Percentiles rank a stretch among this genome's conserved stretches.
Conservation (phyloP, 2,888 invertebrate species). For the Tigriopus californicus region DNA sequence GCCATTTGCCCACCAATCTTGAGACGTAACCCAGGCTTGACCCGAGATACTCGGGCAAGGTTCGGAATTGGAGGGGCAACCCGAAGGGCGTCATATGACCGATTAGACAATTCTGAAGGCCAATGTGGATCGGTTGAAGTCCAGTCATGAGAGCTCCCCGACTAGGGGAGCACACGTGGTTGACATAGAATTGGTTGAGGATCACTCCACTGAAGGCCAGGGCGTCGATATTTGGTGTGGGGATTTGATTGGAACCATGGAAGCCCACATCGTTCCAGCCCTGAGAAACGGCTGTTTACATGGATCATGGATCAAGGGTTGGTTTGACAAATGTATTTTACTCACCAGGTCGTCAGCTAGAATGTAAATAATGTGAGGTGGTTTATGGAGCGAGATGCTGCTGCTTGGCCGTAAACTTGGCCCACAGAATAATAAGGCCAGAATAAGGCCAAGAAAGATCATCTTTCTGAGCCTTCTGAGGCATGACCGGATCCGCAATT, state of each 20-base stretch:
- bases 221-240: slow-evolving; percentile 76
- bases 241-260: slow-evolving; percentile 71
- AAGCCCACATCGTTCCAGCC: slow-evolving; percentile 84
- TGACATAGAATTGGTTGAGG: slow-evolving; percentile 66
- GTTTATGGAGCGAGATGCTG: not conserved
- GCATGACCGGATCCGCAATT: too few relatives aligned
- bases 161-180: slow-evolving; percentile 74
- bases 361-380: slow-evolving; percentile 58
- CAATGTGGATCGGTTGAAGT: not conserved
- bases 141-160: slow-evolving; percentile 74
- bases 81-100: slow-evolving; percentile 51
- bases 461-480: too few relatives aligned
- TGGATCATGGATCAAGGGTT: slow-evolving; percentile 6
- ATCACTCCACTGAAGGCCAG: slow-evolving; percentile 62
- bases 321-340: not conserved
- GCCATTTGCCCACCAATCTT: slow-evolving; percentile 17
- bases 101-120: slow-evolving; percentile 52
- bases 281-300: slow-evolving; percentile 32
- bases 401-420: too few relatives aligned
- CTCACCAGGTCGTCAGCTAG: slow-evolving; percentile 73
- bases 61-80: slow-evolving; percentile 3
- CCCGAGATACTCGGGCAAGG: slow-evolving; percentile 25
- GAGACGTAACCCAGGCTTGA: slow-evolving; percentile 15
- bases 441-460: too few relatives aligned
- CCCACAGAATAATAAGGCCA: too few relatives aligned